Evolutionary conservation across 2,113 vertebrate genomes (phyloP).

Genomic region (Hystrix brachyura): DNA sequence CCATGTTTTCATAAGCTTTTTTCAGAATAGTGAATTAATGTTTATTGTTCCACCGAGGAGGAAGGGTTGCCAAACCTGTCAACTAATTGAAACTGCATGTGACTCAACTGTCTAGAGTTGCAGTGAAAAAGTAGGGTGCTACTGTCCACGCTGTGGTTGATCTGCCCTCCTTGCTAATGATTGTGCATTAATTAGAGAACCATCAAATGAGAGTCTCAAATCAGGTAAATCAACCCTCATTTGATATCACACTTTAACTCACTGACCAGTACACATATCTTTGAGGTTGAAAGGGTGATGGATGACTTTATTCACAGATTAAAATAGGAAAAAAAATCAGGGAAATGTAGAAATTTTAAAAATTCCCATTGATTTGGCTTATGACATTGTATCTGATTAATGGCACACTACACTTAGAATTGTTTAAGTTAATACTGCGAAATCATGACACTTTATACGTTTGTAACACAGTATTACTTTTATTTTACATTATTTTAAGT

Average conservation of each 20-base stretch:
- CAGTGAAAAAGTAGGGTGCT: slow-evolving; percentile 68
- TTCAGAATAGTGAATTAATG: slow-evolving; percentile 81
- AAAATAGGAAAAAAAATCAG: background rate
- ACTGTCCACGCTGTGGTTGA: slow-evolving; percentile 74
- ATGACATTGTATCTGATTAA: slow-evolving; percentile 26
- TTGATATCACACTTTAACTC: slow-evolving; percentile 71
- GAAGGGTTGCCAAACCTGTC: slow-evolving; percentile 80
- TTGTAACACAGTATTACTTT: background rate
- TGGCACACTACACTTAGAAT: background rate
- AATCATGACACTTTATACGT: background rate
- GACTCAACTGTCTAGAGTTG: slow-evolving; percentile 74
- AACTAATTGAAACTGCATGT: slow-evolving; percentile 85
- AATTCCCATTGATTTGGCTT: slow-evolving; percentile 25
- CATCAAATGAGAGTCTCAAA: slow-evolving; percentile 81
- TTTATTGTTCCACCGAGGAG: slow-evolving; percentile 81
- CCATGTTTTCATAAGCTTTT: slow-evolving; percentile 82
- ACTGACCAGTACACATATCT: slow-evolving; percentile 69
- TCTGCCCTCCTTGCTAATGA: slow-evolving; percentile 81
- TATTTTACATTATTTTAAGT: slow-evolving; percentile 3
- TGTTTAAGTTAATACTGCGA: slow-evolving; percentile 1
- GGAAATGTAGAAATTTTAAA: slow-evolving; percentile 1
- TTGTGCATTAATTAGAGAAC: slow-evolving; percentile 80
- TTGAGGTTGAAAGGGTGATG: slow-evolving; percentile 63
- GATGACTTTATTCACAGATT: slow-evolving; percentile 54
- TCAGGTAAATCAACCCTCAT: slow-evolving; percentile 76